Conservation (phyloP, 1,140 invertebrate species). For the Dreissena rostriformis region DNA sequence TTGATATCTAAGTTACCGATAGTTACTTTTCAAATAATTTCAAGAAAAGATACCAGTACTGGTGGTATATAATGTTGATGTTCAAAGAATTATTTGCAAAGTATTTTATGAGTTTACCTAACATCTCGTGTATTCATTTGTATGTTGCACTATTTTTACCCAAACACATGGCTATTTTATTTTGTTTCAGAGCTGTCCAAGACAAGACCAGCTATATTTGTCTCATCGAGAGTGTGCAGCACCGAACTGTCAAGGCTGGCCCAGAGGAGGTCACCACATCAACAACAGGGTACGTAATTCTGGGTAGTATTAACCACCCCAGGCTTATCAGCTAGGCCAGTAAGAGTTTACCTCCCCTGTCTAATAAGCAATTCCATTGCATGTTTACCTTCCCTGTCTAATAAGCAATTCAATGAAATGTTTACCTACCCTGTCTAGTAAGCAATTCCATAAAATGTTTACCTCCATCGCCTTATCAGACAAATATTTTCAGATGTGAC, state of each 20-base stretch:
- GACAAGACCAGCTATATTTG: slow-evolving; percentile 42
- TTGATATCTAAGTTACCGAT: too few species aligned
- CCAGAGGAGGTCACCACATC: slow-evolving; percentile 22
- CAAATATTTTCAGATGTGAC: neutral
- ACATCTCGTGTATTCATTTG: too few species aligned
- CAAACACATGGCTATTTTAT: neutral
- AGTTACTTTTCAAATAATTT: too few species aligned
- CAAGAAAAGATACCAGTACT: too few species aligned
- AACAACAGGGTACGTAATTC: slow-evolving; percentile 15
- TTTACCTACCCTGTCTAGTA: too few species aligned
- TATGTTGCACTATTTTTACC: too few species aligned
- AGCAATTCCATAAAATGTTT: too few species aligned
- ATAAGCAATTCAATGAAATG: too few species aligned
- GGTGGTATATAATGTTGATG: too few species aligned
- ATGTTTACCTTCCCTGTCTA: neutral
- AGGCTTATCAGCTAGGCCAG: neutral
- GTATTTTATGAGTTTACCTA: too few species aligned
- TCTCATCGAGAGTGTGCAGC: slow-evolving; percentile 44
- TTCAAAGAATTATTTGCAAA: too few species aligned
- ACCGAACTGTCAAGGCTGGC: neutral
- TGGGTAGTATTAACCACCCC: neutral
- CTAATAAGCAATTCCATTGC: neutral
- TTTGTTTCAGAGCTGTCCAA: slow-evolving; percentile 43
- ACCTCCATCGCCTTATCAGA: neutral
- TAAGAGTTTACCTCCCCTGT: neutral